A percentile compares a stretch with the other conserved stretches of the same genome.
Conservation (phyloP, 2,888 invertebrate species). For the Tiphia femorata region DNA sequence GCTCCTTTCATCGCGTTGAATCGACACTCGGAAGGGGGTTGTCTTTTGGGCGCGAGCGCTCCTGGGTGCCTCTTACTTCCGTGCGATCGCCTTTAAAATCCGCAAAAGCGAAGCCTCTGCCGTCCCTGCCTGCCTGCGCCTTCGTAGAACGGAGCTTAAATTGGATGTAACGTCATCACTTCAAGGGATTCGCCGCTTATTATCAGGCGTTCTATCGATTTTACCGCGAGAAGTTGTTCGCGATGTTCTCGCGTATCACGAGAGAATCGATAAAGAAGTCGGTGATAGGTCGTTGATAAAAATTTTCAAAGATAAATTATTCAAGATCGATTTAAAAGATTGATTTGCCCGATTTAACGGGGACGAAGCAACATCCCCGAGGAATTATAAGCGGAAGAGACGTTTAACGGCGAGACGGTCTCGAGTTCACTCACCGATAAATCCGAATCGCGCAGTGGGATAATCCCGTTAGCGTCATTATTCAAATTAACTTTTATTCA, state of each 20-base stretch:
- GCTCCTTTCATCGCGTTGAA: not conserved
- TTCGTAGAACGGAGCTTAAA: constrained; percentile 28
- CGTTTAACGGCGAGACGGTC: not conserved
- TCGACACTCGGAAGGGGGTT: not conserved
- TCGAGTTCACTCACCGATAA: not conserved
- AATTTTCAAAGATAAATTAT: too few species aligned
- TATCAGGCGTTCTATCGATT: constrained; percentile 46
- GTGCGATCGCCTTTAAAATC: constrained; percentile 38
- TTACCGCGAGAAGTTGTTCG: not conserved
- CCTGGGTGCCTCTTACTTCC: constrained; percentile 15
- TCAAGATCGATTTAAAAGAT: too few species aligned
- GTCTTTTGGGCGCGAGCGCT: not conserved
- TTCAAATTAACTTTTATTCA: not conserved
- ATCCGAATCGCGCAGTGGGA: not conserved
- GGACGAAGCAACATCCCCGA: too few species aligned
- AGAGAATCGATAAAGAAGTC: not conserved
- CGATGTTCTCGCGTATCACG: not conserved
- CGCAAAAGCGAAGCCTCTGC: constrained; percentile 39
- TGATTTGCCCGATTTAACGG: too few species aligned
- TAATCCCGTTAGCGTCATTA: not conserved
- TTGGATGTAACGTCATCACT: constrained; percentile 49
- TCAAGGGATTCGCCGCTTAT: constrained; percentile 47
- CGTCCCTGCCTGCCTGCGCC: constrained; percentile 5
- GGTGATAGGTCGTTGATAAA: too few species aligned
- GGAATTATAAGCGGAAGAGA: too few species aligned